Evolutionary conservation across 2,113 vertebrate genomes (phyloP).

Genomic region (Leptobrachium leishanense): DNA sequence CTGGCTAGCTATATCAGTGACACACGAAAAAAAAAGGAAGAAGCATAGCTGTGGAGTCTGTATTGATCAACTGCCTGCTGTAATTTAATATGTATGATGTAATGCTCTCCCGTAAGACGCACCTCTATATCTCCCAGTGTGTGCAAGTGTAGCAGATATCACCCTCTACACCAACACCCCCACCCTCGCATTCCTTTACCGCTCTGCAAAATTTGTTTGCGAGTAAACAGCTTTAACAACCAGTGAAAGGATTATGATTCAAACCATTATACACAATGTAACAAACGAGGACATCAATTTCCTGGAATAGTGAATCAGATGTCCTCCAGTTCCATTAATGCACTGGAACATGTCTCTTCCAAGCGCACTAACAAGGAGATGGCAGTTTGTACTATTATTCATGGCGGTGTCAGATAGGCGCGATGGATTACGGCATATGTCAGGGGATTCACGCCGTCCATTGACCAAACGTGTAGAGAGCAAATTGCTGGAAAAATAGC

Average conservation of each 20-base stretch:
- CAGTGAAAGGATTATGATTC: conserved; percentile 41
- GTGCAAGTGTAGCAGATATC: neutral
- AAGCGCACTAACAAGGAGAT: conserved; percentile 6
- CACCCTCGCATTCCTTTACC: neutral
- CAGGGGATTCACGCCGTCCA: neutral
- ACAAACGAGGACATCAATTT: conserved; percentile 43
- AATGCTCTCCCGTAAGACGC: neutral
- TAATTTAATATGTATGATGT: neutral
- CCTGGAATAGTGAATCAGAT: conserved; percentile 18
- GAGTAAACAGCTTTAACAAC: conserved; percentile 32
- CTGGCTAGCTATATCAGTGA: neutral
- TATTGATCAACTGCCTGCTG: no score
- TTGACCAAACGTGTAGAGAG: conserved; percentile 5
- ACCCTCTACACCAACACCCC: neutral
- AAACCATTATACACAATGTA: conserved; percentile 28
- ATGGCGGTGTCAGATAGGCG: conserved; percentile 28
- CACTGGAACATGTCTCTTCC: conserved; percentile 37
- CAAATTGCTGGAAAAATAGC: neutral
- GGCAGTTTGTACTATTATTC: conserved; percentile 29
- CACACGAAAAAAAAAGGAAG: neutral
- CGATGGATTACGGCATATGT: conserved; percentile 11
- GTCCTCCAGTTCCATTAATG: conserved; percentile 27
- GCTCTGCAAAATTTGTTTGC: neutral
- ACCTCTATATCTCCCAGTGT: neutral
- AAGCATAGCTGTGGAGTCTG: no score